Conservation (phyloP, 2,113 vertebrate species). For the Pao palembangensis region DNA sequence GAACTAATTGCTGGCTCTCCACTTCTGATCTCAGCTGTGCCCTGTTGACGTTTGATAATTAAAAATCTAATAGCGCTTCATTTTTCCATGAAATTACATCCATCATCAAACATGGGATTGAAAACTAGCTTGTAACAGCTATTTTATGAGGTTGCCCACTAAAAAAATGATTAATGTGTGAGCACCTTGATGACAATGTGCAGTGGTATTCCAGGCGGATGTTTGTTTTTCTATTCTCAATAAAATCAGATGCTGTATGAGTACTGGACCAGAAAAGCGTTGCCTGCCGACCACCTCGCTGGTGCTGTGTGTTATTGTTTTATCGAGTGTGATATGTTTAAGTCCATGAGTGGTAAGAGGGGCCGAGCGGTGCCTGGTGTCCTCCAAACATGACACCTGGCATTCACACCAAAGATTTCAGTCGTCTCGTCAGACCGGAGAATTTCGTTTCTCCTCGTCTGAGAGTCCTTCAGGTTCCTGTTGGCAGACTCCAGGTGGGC, state of each 20-base stretch:
- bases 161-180: neutral
- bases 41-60: neutral
- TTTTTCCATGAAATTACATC: neutral
- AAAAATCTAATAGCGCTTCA: constrained; percentile 8
- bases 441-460: too few relatives aligned
- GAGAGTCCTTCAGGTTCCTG: too few relatives aligned
- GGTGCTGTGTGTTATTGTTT: too few relatives aligned
- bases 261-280: constrained; percentile 19
- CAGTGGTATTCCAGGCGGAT: neutral
- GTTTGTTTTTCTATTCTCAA: neutral
- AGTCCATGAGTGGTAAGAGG: too few relatives aligned
- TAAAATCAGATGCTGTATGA: constrained; percentile 38
- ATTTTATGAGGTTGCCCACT: too few relatives aligned
- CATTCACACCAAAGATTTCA: too few relatives aligned
- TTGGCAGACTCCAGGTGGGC: too few relatives aligned
- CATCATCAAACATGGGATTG: neutral
- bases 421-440: too few relatives aligned
- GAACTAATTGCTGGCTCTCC: constrained; percentile 4
- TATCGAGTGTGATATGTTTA: too few relatives aligned
- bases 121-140: neutral
- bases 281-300: constrained; percentile 13
- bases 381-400: too few relatives aligned
- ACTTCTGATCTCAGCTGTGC: neutral
- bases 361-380: too few relatives aligned
- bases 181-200: neutral